Conservation (phyloP, 2,113 vertebrate species). For the Actenoides hombroni region DNA sequence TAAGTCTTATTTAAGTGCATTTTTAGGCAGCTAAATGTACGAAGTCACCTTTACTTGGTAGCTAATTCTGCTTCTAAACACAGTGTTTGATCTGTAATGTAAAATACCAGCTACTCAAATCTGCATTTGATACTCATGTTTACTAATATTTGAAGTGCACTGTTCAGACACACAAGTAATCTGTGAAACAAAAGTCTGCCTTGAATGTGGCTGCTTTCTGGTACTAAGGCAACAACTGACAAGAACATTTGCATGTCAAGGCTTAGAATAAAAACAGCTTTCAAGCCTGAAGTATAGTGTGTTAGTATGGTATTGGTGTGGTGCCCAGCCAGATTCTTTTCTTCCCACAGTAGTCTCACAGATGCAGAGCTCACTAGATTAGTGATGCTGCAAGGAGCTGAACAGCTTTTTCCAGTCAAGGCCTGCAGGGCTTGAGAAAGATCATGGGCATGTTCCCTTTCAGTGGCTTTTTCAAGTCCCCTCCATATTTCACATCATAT, state of each 20-base stretch:
- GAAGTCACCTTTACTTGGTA: not conserved
- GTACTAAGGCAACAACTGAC: not conserved
- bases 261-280: not conserved
- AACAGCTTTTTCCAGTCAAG: not conserved
- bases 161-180: not conserved
- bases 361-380: not conserved
- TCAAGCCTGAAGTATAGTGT: accelerated
- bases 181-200: not conserved
- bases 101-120: not conserved
- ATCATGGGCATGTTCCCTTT: not conserved
- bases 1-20: not conserved
- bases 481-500: not conserved
- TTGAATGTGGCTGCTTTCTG: not conserved
- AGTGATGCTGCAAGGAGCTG: not conserved
- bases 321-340: not conserved
- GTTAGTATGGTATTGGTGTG: not conserved
- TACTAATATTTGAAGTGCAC: not conserved
- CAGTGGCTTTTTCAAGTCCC: not conserved
- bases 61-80: not conserved
- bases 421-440: not conserved
- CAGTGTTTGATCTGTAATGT: not conserved
- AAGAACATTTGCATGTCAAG: not conserved
- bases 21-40: not conserved
- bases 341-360: not conserved
- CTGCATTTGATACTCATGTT: not conserved